Base-by-base conservation (phyloP, 1,140 invertebrate genomes). In the Atta colombica region DNA sequence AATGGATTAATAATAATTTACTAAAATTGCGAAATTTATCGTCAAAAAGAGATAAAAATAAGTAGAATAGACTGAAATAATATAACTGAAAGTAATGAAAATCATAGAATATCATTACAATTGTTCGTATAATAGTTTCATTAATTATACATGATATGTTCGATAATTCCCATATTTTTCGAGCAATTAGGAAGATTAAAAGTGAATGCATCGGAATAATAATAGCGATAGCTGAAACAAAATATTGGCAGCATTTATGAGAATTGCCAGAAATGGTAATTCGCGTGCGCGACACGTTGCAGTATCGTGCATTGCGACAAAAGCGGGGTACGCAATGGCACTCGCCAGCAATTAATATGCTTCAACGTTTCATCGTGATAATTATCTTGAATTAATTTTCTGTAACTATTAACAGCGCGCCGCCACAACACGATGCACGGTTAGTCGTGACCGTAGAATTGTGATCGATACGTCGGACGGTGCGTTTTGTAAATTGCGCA, bases 351-450 rank as follows among this genome's bases (percentile, higher is more conserved):
- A 88, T 89, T 85, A 78, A 77, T 81, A 69, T 66, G 61, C 74
- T 53, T 69, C 68, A 72, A 75, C 53, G 60, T 89, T 88, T 74
- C 74, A 60, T 88, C 75, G 68, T 35, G 82, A 88, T 88, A 86
- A 88, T 89, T 88, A 86, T 89, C 82, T 86, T 51, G 75, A 89
- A 89, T 88, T 78, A 89, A 89, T 85, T 78, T 88, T 71, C 55
- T 65, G 68, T 58, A 88, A 71, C 60, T 86, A 86, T 81, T 88
- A 75, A 75, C 71, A 85, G 53, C 14, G 53, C 49, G 16, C 55
- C 51, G 18, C 45, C 25, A 45, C 35, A 45, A 45, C 63, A n/a
- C 12, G 45, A 28, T 35, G 61, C 51, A 39, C 61, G 21, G 18
- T 12, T 55, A n/a, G 53, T 72, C 65, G 71, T 45, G 18, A 71